Percentiles rank a stretch among this genome's conserved stretches.
Conservation (phyloP, 2,888 invertebrate genomes). For the Erebia epiphron region DNA sequence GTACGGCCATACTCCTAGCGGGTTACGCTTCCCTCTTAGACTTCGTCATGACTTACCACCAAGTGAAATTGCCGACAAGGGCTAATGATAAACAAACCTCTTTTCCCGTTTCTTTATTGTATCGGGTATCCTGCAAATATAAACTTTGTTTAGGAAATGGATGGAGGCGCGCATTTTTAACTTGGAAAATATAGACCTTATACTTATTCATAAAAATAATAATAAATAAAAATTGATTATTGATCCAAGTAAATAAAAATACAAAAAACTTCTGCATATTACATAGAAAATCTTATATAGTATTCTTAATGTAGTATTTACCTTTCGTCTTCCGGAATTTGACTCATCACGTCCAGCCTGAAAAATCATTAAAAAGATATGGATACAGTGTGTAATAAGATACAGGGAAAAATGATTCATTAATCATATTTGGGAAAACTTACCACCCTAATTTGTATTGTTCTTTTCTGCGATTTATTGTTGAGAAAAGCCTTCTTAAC, state of each 20-base stretch:
- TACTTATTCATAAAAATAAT: too few relatives aligned
- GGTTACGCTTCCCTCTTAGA: too few relatives aligned
- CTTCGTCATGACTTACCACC: too few relatives aligned
- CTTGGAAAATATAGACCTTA: background rate
- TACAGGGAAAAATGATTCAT: background rate
- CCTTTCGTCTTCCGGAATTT: slow-evolving; percentile 51
- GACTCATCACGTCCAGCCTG: slow-evolving; percentile 22
- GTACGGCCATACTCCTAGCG: too few relatives aligned
- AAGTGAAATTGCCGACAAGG: too few relatives aligned
- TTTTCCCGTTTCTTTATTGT: slow-evolving; percentile 4
- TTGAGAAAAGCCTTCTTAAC: slow-evolving; percentile 56
- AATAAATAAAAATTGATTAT: too few relatives aligned
- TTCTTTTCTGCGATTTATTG: slow-evolving; percentile 55
- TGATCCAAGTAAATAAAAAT: too few relatives aligned
- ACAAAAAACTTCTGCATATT: too few relatives aligned
- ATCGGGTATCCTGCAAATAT: slow-evolving; percentile 1
- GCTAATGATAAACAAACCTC: background rate
- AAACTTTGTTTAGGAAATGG: background rate
- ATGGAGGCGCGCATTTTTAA: background rate
- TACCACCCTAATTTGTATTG: slow-evolving; percentile 68
- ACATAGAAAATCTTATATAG: too few relatives aligned
- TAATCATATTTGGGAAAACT: slow-evolving; percentile 16
- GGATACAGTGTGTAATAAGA: background rate
- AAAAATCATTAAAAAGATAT: background rate
- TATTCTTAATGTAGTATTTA: slow-evolving; percentile 36